These are phyloP conservation scores for Sylvicapra grimmia DNA, from an alignment of 2,113 vertebrate genomes.

Conservation along the genomic window DNA sequence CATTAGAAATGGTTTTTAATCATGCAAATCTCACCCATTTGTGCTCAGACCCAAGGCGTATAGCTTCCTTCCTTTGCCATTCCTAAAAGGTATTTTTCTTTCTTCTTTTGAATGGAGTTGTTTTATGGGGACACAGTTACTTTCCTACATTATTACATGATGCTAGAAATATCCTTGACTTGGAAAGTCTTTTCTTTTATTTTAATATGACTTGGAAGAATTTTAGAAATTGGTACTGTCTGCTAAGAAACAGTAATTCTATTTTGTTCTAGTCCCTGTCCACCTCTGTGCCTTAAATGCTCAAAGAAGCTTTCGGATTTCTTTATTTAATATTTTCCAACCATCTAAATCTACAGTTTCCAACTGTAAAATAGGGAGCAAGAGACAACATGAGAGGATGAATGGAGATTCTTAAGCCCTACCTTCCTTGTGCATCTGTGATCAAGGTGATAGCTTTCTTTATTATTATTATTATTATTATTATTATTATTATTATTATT, in stretches of 20 bases:
- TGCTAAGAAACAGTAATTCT: slow-evolving; percentile 38
- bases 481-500: too few relatives aligned
- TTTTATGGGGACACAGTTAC: slow-evolving; percentile 70
- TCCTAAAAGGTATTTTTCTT: slow-evolving; percentile 63
- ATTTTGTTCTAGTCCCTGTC: slow-evolving; percentile 28
- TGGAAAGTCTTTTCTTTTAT: neutral
- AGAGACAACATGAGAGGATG: neutral
- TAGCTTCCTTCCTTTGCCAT: slow-evolving; percentile 75
- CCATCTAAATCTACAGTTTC: neutral
- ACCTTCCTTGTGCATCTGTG: neutral
- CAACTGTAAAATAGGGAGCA: neutral
- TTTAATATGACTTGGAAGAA: slow-evolving; percentile 38
- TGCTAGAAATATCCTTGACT: slow-evolving; percentile 76
- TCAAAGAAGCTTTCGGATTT: neutral
- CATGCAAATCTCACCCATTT: slow-evolving; percentile 62
- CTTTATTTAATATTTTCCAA: slow-evolving; percentile 39
- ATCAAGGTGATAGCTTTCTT: neutral
- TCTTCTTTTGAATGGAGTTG: slow-evolving; percentile 43
- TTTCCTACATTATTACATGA: slow-evolving; percentile 74
- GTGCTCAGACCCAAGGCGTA: slow-evolving; percentile 74
- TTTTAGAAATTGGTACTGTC: slow-evolving; percentile 62
- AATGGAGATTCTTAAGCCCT: neutral
- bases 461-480: neutral
- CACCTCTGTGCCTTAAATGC: neutral
- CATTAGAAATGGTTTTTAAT: slow-evolving; percentile 68